Percentiles rank a stretch among this genome's conserved stretches.
phyloP scores from a whole-genome alignment of 2,113 vertebrate genomes.

The Cyprinodon brontotheroides region DNA sequence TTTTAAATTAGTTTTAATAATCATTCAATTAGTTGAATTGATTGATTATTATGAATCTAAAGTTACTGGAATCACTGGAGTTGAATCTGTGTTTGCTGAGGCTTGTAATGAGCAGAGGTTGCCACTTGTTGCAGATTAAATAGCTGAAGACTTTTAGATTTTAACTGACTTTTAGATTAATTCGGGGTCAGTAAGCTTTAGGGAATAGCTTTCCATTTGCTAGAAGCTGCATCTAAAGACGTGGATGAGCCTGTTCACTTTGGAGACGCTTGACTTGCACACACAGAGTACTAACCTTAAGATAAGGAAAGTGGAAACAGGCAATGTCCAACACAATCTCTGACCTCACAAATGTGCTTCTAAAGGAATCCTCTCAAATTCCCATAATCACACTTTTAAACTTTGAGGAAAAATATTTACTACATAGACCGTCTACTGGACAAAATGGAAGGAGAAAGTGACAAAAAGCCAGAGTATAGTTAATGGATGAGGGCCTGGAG shows the following conservation, averaged over 20 bases:
- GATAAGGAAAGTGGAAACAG: no score
- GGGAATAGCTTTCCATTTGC: background rate
- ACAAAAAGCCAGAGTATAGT: background rate
- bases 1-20: no score
- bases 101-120: no score
- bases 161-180: background rate
- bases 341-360: background rate
- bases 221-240: no score
- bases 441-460: background rate
- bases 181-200: background rate
- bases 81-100: background rate
- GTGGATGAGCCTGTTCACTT: no score
- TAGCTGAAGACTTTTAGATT: background rate
- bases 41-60: no score
- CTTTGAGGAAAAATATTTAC: background rate
- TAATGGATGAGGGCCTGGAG: background rate
- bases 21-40: no score
- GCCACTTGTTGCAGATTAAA: background rate
- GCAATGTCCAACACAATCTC: background rate
- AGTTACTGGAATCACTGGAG: background rate
- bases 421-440: no score
- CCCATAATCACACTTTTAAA: background rate
- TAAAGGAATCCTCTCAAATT: background rate
- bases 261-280: no score
- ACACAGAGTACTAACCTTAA: background rate